A percentile compares a stretch with the other conserved stretches of the same genome.
Evolutionary conservation across 2,888 invertebrate genomes (phyloP).

Genomic region (Aleiodes alternator): DNA sequence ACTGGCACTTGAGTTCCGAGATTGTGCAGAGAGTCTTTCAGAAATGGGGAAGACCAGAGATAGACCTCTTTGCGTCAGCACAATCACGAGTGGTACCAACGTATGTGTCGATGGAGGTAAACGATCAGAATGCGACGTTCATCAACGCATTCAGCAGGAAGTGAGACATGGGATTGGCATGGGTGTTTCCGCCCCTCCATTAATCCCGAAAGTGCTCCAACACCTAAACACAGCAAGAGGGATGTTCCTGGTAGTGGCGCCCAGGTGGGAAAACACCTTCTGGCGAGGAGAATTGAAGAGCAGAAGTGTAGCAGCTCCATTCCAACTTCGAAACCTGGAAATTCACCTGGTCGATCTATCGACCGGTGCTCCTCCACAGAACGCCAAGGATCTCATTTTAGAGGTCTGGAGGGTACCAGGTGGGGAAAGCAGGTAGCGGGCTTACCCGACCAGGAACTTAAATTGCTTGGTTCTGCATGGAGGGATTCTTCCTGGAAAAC

Average conservation of each 20-base stretch:
- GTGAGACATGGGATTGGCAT: too few species aligned
- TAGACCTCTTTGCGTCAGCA: background rate
- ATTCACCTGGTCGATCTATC: constrained; percentile 11
- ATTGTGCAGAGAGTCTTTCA: background rate
- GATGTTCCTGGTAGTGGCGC: constrained; percentile 59
- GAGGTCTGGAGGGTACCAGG: background rate
- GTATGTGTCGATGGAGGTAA: background rate
- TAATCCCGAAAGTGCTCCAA: constrained; percentile 22
- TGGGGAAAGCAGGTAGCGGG: too few species aligned
- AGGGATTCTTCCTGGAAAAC: too few species aligned
- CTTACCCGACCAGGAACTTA: too few species aligned
- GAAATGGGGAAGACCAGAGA: constrained; percentile 6
- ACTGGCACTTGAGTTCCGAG: constrained; percentile 9
- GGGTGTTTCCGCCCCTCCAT: constrained; percentile 64
- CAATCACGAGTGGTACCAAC: background rate
- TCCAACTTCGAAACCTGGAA: constrained; percentile 55
- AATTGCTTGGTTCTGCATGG: too few species aligned
- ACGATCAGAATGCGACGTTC: too few species aligned
- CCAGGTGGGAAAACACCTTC: constrained; percentile 58
- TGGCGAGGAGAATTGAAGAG: constrained; percentile 53
- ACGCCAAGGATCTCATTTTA: background rate
- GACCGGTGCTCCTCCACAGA: constrained; percentile 72
- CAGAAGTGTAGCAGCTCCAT: constrained; percentile 71
- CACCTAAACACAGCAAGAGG: constrained; percentile 57
- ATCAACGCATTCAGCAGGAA: too few species aligned